A percentile compares a stretch with the other conserved stretches of the same genome.
These are phyloP conservation scores for Oryzaephilus surinamensis DNA, from an alignment of 1,140 invertebrate species.

Conservation along the genomic window DNA sequence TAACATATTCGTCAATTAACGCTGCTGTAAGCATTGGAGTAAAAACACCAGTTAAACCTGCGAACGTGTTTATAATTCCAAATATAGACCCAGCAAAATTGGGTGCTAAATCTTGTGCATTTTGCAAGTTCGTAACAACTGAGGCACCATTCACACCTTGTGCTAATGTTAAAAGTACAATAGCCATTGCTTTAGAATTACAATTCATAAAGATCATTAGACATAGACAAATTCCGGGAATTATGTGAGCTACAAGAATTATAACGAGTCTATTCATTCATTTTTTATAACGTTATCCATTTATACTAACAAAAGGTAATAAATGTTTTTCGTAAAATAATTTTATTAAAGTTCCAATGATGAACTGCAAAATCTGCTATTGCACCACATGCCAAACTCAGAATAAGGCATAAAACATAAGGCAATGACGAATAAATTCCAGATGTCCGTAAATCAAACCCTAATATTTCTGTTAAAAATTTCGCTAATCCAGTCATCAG, in stretches of 20 bases:
- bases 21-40: slow-evolving; percentile 38
- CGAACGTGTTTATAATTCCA: slow-evolving; percentile 63
- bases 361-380: slow-evolving; percentile 53
- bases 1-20: neutral
- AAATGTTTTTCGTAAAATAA: slow-evolving; percentile 64
- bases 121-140: slow-evolving; percentile 72
- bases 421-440: slow-evolving; percentile 58
- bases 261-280: too few species aligned
- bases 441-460: slow-evolving; percentile 68
- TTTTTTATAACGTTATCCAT: neutral
- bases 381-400: slow-evolving; percentile 55
- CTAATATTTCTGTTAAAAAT: slow-evolving; percentile 64
- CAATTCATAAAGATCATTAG: neutral
- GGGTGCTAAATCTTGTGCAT: slow-evolving; percentile 72
- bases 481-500: slow-evolving; percentile 81
- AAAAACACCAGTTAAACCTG: slow-evolving; percentile 63
- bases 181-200: neutral
- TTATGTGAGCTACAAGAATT: slow-evolving; percentile 4
- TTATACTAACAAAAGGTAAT: slow-evolving; percentile 52
- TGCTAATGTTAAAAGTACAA: neutral
- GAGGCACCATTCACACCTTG: slow-evolving; percentile 74
- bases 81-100: slow-evolving; percentile 70
- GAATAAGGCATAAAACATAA: slow-evolving; percentile 52
- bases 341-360: slow-evolving; percentile 40
- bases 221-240: neutral